Percentiles rank a stretch among this genome's conserved stretches.
These are phyloP conservation scores for Helogale parvula DNA, from an alignment of 2,113 vertebrate genomes.

Conservation along the genomic window DNA sequence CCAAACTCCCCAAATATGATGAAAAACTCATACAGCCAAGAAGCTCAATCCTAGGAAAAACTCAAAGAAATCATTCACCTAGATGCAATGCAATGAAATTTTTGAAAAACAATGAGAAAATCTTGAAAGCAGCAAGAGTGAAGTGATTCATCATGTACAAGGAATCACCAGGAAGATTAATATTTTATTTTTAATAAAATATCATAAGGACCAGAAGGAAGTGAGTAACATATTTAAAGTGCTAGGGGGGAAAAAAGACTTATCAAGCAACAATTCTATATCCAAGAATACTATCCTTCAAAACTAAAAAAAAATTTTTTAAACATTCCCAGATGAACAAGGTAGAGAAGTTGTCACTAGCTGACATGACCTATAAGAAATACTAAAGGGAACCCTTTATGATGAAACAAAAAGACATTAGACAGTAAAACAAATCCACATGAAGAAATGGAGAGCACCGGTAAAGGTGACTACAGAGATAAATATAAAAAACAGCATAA, in stretches of 20 bases:
- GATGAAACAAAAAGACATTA: not conserved
- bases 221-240: not conserved
- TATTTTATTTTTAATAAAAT: not conserved
- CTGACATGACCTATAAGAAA: not conserved
- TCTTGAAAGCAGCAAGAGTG: not conserved
- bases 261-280: conserved; percentile 35
- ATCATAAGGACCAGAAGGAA: not conserved
- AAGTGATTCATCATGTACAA: not conserved
- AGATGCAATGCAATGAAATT: not conserved
- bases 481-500: not conserved
- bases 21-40: not conserved
- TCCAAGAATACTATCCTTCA: conserved; percentile 47
- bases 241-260: not conserved
- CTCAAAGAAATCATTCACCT: not conserved
- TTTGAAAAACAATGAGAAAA: not conserved
- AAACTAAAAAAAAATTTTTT: not conserved
- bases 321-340: not conserved
- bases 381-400: not conserved
- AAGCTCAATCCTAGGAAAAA: not conserved
- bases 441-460: not conserved
- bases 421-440: not conserved
- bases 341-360: conserved; percentile 9
- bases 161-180: not conserved
- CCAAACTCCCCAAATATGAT: not conserved
- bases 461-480: not conserved